Evolutionary conservation across 2,797 vertebrate genomes (phyloP), one percentile per base, ranked within the genome.

Genomic region (Halcyon smyrnensis): DNA sequence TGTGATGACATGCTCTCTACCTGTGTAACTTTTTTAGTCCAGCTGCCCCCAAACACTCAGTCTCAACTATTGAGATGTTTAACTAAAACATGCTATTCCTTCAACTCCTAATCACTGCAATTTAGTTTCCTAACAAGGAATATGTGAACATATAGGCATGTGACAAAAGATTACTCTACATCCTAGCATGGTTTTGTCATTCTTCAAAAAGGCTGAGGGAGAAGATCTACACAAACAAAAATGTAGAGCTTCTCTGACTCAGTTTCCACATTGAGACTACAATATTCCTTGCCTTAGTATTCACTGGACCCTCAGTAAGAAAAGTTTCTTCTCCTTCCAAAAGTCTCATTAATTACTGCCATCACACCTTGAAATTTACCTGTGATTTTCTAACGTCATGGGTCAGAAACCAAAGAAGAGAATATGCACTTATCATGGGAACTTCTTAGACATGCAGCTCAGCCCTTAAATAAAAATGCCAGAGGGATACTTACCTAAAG

Each of bases 131-230:
- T 75, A 7, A 30, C 0, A 3, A 81, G 28, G 37, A 20, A 30
- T 2, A 24, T 14, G 14, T 39, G 37, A 65, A 43, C 0, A 0
- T 25, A 62, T 3, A 45, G 27, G 36, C 23, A 62, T 0, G 1
- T 21, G 32, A 74, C 23, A 85, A 32, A 62, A 56, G 6, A 18
- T 62, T 54, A 19, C 37, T 71, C 17, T 37, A 19, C 11, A 10
- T 15, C 34, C 39, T 67, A 36, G 15, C 8, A 16, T 27, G 25
- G 15, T 46, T 53, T 56, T 53, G 5, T 14, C 30, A 32, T 53
- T 59, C 67, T 53, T 78, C 34, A 65, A 34, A 30, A 53, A 43
- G 41, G 19, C 32, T 32, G 32, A 54, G 21, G 65, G 21, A 65
- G 10, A 48, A 30, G 27, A 32, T 39, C 37, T 45, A 39, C 11